Evolutionary conservation across 2,113 vertebrate species (phyloP).

Genomic region (Myiagra hebetior): DNA sequence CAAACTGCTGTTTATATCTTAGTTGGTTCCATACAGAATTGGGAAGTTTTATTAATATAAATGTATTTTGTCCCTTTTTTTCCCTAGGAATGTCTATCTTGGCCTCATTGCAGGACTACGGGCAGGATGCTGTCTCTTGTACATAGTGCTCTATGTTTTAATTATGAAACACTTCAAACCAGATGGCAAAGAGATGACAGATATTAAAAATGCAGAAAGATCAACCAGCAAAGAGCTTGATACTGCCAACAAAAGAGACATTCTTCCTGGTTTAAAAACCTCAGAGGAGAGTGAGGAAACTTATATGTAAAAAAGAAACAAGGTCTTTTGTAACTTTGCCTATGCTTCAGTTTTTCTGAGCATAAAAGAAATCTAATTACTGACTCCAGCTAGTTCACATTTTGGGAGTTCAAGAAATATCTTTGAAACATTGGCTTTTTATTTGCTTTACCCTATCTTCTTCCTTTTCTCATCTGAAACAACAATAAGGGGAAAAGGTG

Average conservation of each 20-base stretch:
- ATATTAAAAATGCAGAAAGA: not conserved
- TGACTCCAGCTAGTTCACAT: not conserved
- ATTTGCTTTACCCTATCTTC: not conserved
- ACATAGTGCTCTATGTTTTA: slow-evolving; percentile 44
- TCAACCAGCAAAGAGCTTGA: not conserved
- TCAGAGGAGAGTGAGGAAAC: slow-evolving; percentile 41
- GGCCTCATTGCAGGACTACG: slow-evolving; percentile 40
- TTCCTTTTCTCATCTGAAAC: not conserved
- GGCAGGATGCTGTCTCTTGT: slow-evolving; percentile 42
- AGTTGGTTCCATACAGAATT: not conserved
- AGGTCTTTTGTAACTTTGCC: not conserved
- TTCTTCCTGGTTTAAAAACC: slow-evolving; percentile 1
- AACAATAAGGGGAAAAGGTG: not conserved
- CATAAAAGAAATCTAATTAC: not conserved
- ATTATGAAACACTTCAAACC: slow-evolving; percentile 46
- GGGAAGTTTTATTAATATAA: not conserved
- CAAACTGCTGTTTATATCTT: not conserved
- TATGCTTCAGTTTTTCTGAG: not conserved
- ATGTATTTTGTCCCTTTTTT: not conserved
- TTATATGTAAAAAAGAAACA: not conserved
- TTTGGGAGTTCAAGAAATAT: not conserved
- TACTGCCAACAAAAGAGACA: not conserved
- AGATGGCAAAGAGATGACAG: not conserved
- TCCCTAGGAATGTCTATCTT: slow-evolving; percentile 49
- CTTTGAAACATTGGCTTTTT: not conserved